A percentile compares a stretch with the other conserved stretches of the same genome.
Evolutionary conservation across 2,888 invertebrate species (phyloP).

Genomic region (Malthinus flaveolus): DNA sequence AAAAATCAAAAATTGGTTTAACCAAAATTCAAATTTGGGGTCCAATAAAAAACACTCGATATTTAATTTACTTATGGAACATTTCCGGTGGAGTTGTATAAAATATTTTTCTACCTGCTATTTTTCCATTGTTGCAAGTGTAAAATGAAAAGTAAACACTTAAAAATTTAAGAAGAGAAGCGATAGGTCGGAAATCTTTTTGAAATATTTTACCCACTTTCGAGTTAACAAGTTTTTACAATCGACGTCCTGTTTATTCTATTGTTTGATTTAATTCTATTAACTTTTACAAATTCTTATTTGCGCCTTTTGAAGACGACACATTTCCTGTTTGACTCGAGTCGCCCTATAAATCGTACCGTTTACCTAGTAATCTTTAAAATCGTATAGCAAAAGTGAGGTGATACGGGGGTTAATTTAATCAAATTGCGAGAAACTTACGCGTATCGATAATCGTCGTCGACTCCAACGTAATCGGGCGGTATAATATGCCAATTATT

Average conservation of each 20-base stretch:
- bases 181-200: constrained; percentile 9
- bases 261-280: not conserved
- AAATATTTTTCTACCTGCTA: constrained; percentile 1
- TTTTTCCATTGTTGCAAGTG: constrained; percentile 1
- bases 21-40: not conserved
- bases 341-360: not conserved
- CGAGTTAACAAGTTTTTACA: constrained; percentile 12
- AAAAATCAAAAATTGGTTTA: not conserved
- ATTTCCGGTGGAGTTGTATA: not conserved
- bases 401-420: not conserved
- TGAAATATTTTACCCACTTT: not conserved
- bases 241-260: constrained; percentile 9
- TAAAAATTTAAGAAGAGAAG: constrained; percentile 3
- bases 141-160: constrained; percentile 5
- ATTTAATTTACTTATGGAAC: not conserved
- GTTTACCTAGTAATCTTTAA: too few species aligned
- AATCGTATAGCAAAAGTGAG: too few species aligned
- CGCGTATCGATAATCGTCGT: constrained; percentile 72
- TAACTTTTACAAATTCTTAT: not conserved
- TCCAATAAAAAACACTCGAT: not conserved
- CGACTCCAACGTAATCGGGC: constrained; percentile 69
- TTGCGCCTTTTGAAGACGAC: not conserved
- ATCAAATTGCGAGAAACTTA: constrained; percentile 52
- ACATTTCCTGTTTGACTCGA: too few species aligned
- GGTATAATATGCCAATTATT: constrained; percentile 72